phyloP scores from a whole-genome alignment of 2,888 invertebrate genomes.

The Epirrhoe alternata region DNA sequence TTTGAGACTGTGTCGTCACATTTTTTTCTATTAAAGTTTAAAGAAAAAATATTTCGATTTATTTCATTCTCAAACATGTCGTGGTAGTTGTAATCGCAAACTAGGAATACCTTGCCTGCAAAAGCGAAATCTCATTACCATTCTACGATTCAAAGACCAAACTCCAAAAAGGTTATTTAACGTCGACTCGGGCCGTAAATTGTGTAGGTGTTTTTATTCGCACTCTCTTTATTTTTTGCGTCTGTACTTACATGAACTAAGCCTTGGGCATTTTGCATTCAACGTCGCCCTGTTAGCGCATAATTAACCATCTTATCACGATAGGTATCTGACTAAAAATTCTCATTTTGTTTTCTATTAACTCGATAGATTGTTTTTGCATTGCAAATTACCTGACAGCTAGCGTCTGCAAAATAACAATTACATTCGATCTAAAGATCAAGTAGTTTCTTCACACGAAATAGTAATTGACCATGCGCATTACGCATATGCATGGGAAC shows the following conservation, averaged over 20 bases:
- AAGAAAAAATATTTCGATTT: too few species aligned
- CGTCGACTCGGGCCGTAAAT: slow-evolving; percentile 15
- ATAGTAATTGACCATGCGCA: slow-evolving; percentile 33
- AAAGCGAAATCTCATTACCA: slow-evolving; percentile 22
- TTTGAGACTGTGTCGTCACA: too few species aligned
- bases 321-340: slow-evolving; percentile 29
- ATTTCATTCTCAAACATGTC: too few species aligned
- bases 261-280: slow-evolving; percentile 26
- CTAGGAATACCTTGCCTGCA: neutral
- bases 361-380: neutral
- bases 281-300: slow-evolving; percentile 17
- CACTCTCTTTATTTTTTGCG: slow-evolving; percentile 30
- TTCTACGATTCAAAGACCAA: slow-evolving; percentile 19
- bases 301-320: slow-evolving; percentile 31
- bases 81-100: neutral
- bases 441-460: slow-evolving; percentile 15
- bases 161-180: slow-evolving; percentile 31
- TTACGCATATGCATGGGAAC: slow-evolving; percentile 34
- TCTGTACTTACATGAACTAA: slow-evolving; percentile 15
- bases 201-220: slow-evolving; percentile 30
- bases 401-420: neutral
- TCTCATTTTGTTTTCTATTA: slow-evolving; percentile 9
- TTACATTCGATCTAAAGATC: neutral
- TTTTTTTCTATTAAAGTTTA: too few species aligned
- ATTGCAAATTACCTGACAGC: neutral